Base-by-base conservation (phyloP, 2,113 vertebrate genomes). In the Gila orcuttii region DNA sequence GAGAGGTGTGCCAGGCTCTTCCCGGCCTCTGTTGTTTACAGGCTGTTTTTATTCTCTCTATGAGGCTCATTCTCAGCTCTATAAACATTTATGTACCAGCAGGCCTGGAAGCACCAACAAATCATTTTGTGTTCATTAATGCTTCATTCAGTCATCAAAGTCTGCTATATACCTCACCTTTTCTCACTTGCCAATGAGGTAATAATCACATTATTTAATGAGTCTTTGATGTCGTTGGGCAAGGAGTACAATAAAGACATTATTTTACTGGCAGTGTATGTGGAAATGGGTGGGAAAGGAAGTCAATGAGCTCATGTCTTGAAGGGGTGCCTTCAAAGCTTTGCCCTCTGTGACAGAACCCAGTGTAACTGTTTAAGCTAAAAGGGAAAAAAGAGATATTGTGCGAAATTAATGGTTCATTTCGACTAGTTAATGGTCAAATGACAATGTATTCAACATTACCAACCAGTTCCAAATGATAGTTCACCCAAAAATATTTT, bases 61-160 rank as follows among this genome's bases (percentile, higher is more conserved):
- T 76, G 73, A 84, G 39, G 64, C 90, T 83, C 73, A 76, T 80
- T 80, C 82, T 62, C 76, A 68, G 60, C 85, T 90, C 69, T 87
- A 75, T 71, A 90, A 90, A 90, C 88, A 90, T 91, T 91, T 89
- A 91, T 86, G 84, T 75, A 85, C 39, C 76, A 79, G 79, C 33
- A 60, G 33, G 68, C 28, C 82, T 68, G 36, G 81, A 85, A 73
- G 39, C 28, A 39, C 68, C 78, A 33, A 85, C 79, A 83, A 83
- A 75, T 79, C 36, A 74, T 68, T 86, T 82, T 85, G 79, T 83
- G 73, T 76, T 78, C 79, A 75, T 82, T 80, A 39, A 78, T 79
- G 84, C 39, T 69, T 86, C 77, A 8, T 25, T 79, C 74, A 33
- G 13, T 86, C 79, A 86, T 82, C 81, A 74, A 90, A 86, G 71